Base-by-base conservation (phyloP, 2,797 vertebrate genomes). In the Malurus splendens region DNA sequence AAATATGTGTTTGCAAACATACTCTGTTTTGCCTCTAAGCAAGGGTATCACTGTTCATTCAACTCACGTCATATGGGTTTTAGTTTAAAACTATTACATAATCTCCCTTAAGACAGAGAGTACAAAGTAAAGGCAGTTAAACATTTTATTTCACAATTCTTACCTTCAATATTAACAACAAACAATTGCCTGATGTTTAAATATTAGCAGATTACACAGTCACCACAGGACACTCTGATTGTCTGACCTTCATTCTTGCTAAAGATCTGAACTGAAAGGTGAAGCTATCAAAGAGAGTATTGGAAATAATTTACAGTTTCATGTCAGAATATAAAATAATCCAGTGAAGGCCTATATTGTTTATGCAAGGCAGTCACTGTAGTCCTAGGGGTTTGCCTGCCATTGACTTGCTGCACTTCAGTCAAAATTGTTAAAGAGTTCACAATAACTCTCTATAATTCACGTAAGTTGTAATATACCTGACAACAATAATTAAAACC, bases 401-500 rank as follows among this genome's bases (percentile, higher is more conserved):
- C 56, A 65, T 5, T n/a, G 32, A 51, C 39, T 90, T 73, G 77
- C 67, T 0, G 7, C 48, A 82, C 54, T 44, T 60, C 47, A 85
- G 33, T 27, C 61, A 78, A 79, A 75, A 80, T 24, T 56, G 30
- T 62, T 65, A 32, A 52, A 74, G 32, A 78, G 68, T 62, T 90
- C 50, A 74, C 73, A 75, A 24, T 57, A 90, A 83, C 25, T 60
- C 68, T 55, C 57, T 18, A 7, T 28, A 80, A 90, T 73, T 48
- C 24, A 11, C n/a, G 50, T 18, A 79, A 82, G 48, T 55, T 78
- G 15, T 52, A 68, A 87, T 50, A 67, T 19, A 74, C 14, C 59
- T 91, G 80, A 78, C 54, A 93, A 89, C 32, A 95, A 84, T 59
- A 93, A 89, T 80, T 89, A 75, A 93, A 77, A 93, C 50, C 30